Base-by-base conservation (phyloP, 2,797 vertebrate species). In the Diglossa cyanea region DNA sequence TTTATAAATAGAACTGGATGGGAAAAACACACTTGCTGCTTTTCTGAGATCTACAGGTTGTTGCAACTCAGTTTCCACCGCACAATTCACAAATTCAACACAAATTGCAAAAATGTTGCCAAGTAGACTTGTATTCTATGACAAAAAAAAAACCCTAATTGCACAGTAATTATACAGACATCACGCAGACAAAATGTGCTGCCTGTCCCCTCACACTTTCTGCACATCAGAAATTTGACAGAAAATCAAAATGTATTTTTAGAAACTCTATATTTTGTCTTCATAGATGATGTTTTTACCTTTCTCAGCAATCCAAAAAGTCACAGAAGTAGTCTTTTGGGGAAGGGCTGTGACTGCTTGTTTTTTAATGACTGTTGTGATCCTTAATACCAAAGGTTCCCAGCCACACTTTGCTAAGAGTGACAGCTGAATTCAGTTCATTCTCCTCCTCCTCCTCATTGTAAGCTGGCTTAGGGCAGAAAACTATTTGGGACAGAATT, bases 1-100 rank as follows among this genome's bases (percentile, higher is more conserved):
- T 91, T 94, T 88, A 86, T 94, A 94, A 94, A 90, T 83, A 91
- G 93, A 94, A 80, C 21, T 30, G 16, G 45, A 60, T 50, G 12
- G 4, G 72, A 88, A 68, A 93, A 82, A 85, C 67, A 90, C 60
- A 45, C 47, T 86, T 17, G 2, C 35, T 45, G 57, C 55, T 63
- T 89, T 76, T 82, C 72, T 58, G 47, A 87, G 39, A 77, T 61
- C 53, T 35, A 50, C 58, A 11, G 3, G 83, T 86, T 78, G 76
- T 53, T 45, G 90, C 47, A 84, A 72, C 28, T 71, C 68, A 17
- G 15, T 54, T 91, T 67, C 51, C 85, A 21, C 39, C 28, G 61
- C 2, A 2, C 45, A 80, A 50, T 65, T 93, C 75, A 57, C 42
- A 77, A 92, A 73, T 40, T 66, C 48, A 85, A 75, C 39, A 70